Base-by-base conservation (phyloP, 2,797 vertebrate genomes). In the Hephaestus fuliginosus region DNA sequence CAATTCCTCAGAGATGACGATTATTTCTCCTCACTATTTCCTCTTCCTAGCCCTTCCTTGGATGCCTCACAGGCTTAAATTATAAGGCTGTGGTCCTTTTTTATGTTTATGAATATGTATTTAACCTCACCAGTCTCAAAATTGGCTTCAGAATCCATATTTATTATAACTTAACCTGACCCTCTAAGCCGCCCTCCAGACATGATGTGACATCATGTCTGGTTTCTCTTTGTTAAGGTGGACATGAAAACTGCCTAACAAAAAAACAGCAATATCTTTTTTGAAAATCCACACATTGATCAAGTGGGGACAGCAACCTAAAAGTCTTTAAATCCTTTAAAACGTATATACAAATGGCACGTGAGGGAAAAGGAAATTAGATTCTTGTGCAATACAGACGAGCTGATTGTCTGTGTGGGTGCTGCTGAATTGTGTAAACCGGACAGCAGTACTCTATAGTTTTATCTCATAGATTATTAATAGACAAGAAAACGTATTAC, bases 391-490 rank as follows among this genome's bases (percentile, higher is more conserved):
- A 13, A 57, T 25, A 15, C 30, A 46, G 39, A 33, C 0, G 0
- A 64, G 57, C 14, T 17, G 1, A 22, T 41, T 62, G 44, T 65
- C 28, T 75, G 44, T 25, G 48, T 67, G 25, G 28, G n/a, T 58
- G 43, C 69, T 70, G 51, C 44, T 36, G 28, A 48, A n/a, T 20
- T 68, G 33, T n/a, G 25, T 55, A 63, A 73, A 76, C 51, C 13
- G 7, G 14, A n/a, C 25, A 39, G 18, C 22, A 61, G 17, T 55
- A 11, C 33, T 62, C 14, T 46, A 60, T 68, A 57, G 28, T 52
- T 71, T 68, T 17, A 77, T 80, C 41, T 36, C 56, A 74, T 70
- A 43, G 11, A 60, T 70, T 67, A 52, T 64, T 49, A 22, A 74
- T 62, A 28, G 11, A 72, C 13, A n/a, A 30, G 44, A 28, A 65